Evolutionary conservation across 2,888 invertebrate genomes (phyloP), one percentile per base, ranked within the genome.

Genomic region (Clunio marinus): DNA sequence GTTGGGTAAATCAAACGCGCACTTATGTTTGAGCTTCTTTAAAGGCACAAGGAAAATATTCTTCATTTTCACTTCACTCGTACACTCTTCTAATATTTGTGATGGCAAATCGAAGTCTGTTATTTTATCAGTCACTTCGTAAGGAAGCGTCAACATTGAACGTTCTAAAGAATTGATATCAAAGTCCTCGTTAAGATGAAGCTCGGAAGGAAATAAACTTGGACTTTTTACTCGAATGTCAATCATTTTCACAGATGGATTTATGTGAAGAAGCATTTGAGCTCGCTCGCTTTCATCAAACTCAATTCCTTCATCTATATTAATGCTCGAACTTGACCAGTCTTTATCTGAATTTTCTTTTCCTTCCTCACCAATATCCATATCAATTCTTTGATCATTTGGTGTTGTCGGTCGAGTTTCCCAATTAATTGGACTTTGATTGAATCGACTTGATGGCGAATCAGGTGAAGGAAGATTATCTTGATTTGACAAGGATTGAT

Each of bases 31-130:
- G 25, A 63, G 27, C 7, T 24, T 63, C 22, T 63, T 63, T 1
- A 63, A n/a, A 15, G 63, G 63, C 25, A 63, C 8, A 25, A 63
- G 24, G 24, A 63, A 63, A 27, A 63, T 63, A 20, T 63, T 63
- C 17, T 46, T 46, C 45, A 63, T 46, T 27, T 37, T 2, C 7
- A 8, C 17, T 27, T 63, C 46, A 2, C n/a, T 15, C 5, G 27
- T 17, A 13, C 37, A 25, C 8, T 24, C 1, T 7, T 35, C 17
- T 1, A 28, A n/a, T 13, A 37, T 46, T 1, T 63, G n/a, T 2
- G 27, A 25, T 15, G 37, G 46, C 41, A 10, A 32, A 1, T n/a
- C 13, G n/a, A 62, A 22, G 20, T 63, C 63, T 17, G 17, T 15
- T 2, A 25, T n/a, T 13, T 5, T 41, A 5, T 41, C 25, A 32